A percentile compares a stretch with the other conserved stretches of the same genome.
Evolutionary conservation across 2,888 invertebrate species (phyloP).

Genomic region (Sesamia inferens): DNA sequence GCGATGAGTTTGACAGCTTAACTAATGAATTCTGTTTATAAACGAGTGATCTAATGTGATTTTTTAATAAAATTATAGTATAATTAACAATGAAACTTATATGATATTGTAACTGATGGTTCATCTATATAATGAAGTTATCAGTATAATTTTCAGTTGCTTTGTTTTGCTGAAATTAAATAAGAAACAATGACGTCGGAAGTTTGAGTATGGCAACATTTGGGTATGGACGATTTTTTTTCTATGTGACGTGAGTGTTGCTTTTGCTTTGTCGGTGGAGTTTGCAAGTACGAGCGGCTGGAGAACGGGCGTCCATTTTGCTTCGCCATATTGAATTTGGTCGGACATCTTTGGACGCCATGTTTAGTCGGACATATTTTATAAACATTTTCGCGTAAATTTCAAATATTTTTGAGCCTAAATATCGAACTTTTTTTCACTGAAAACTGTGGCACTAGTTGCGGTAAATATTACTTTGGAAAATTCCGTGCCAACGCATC

Average conservation of each 20-base stretch:
- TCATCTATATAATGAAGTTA: background rate
- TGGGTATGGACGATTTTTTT: constrained; percentile 53
- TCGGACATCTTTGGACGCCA: constrained; percentile 93
- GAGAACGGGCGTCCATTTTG: constrained; percentile 89
- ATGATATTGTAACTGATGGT: background rate
- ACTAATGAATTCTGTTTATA: constrained; percentile 34
- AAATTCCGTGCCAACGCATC: constrained; percentile 85
- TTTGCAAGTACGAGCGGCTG: constrained; percentile 73
- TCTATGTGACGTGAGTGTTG: constrained; percentile 67
- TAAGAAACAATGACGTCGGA: background rate
- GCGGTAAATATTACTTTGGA: constrained; percentile 79
- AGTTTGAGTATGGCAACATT: constrained; percentile 71
- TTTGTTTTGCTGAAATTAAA: constrained; percentile 22
- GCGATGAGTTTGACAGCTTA: constrained; percentile 52
- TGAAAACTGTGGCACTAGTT: constrained; percentile 82
- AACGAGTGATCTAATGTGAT: constrained; percentile 1
- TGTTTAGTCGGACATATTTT: constrained; percentile 94
- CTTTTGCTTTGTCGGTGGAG: constrained; percentile 75
- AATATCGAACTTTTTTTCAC: constrained; percentile 88
- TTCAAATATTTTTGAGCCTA: constrained; percentile 89
- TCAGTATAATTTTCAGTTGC: background rate
- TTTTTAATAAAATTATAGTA: constrained; percentile 2
- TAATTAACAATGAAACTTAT: background rate
- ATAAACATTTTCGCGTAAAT: constrained; percentile 92
- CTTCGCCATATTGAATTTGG: constrained; percentile 91